A percentile compares a stretch with the other conserved stretches of the same genome.
phyloP scores from a whole-genome alignment of 1,140 invertebrate genomes.

The Rhopalosiphum maidis region DNA sequence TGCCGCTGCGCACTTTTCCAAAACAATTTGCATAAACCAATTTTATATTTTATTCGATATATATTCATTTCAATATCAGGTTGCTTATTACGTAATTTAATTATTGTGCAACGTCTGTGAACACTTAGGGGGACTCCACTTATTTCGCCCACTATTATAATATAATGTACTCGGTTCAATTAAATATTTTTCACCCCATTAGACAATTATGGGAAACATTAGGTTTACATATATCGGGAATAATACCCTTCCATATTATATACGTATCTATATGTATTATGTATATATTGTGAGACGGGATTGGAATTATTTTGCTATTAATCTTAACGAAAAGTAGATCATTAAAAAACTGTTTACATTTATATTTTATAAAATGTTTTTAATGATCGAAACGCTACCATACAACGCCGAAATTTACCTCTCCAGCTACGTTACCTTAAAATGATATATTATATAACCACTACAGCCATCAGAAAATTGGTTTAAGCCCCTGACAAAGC shows the following conservation, averaged over 20 bases:
- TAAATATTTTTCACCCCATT: not conserved
- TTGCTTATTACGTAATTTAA: not conserved
- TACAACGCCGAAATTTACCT: not conserved
- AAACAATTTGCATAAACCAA: slow-evolving; percentile 10
- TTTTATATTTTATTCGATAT: slow-evolving; percentile 13
- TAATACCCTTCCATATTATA: not conserved
- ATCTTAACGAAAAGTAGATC: not conserved
- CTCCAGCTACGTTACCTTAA: not conserved
- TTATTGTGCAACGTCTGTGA: not conserved
- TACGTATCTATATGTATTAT: not conserved
- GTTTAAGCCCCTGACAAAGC: not conserved
- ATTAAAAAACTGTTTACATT: not conserved
- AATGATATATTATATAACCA: not conserved
- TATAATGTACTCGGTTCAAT: not conserved
- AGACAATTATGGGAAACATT: not conserved
- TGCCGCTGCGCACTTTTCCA: not conserved
- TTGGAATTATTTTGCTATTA: not conserved
- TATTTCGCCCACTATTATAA: not conserved
- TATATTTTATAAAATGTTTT: not conserved
- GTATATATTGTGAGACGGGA: not conserved
- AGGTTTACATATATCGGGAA: not conserved
- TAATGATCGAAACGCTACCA: not conserved
- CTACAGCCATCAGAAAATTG: not conserved
- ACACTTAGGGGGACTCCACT: not conserved
- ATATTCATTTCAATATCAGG: not conserved